phyloP scores from a whole-genome alignment of 2,797 vertebrate genomes.

The Chanos chanos region DNA sequence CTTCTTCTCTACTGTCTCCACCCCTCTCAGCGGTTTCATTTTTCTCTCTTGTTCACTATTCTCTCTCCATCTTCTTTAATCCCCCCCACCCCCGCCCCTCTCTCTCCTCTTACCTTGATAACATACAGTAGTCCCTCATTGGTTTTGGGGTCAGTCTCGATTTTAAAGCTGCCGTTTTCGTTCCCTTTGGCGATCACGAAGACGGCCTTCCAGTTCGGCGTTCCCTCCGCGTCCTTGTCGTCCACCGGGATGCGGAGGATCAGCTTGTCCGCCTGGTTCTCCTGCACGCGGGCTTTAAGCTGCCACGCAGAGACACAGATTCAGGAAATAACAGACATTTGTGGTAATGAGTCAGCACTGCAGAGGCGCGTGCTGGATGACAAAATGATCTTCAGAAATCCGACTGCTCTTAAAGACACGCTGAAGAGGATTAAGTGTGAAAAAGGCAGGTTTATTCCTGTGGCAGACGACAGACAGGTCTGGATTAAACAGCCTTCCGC shows the following conservation, averaged over 20 bases:
- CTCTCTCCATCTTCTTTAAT: not conserved
- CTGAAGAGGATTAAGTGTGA: too few species aligned
- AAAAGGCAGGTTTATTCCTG: too few species aligned
- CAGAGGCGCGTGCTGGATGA: too few species aligned
- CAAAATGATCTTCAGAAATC: too few species aligned
- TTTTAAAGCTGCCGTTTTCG: slow-evolving; percentile 73
- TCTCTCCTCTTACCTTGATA: slow-evolving; percentile 68
- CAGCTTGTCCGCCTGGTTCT: slow-evolving; percentile 73
- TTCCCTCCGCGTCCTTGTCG: slow-evolving; percentile 72
- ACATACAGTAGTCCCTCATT: slow-evolving; percentile 77
- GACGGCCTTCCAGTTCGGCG: slow-evolving; percentile 64
- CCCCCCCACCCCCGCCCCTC: not conserved
- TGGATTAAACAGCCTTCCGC: too few species aligned
- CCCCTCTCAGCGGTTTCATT: too few species aligned
- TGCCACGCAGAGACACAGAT: slow-evolving; percentile 52
- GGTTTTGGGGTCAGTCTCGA: slow-evolving; percentile 75
- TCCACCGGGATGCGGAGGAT: slow-evolving; percentile 69
- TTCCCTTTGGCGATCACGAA: slow-evolving; percentile 78
- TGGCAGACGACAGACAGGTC: too few species aligned
- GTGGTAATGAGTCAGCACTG: too few species aligned
- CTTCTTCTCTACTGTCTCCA: too few species aligned
- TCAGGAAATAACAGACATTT: not conserved
- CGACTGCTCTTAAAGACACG: too few species aligned
- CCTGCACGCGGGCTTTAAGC: slow-evolving; percentile 72
- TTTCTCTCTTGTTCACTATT: not conserved